Base-by-base conservation (phyloP, 2,888 invertebrate genomes). In the Temnothorax rugatulus region DNA sequence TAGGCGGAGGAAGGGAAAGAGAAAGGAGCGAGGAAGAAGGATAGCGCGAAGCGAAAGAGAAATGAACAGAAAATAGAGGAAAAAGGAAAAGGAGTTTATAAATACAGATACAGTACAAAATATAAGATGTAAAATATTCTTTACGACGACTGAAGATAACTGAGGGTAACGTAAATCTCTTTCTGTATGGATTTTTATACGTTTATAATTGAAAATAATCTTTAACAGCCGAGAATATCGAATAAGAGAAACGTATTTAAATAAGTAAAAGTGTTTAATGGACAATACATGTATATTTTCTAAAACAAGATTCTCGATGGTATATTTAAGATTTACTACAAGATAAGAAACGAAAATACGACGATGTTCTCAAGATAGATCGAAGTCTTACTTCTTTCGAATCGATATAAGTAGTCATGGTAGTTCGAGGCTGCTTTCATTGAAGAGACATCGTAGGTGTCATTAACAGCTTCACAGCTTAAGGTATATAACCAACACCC, bases 141-240 rank as follows among this genome's bases (percentile, higher is more conserved):
- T 88, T 89, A 86, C 89, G 90, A 92, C 92, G 93, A 93, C 91
- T 90, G 90, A 92, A 92, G 91, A 92, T 83, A 88, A 77, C 87
- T 54, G 21, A 52, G 18, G n/a, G 11, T 44, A 52, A 47, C 5
- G 7, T 93, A 93, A 93, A 92, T 93, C 89, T 29, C 29, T 29
- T 29, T 29, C 29, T 91, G 47, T 66, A 18, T 29, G 1, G 9
- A 18, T 50, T 34, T 69, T 69, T 47, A 29, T 21, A 68, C 1
- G 2, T 68, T 69, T 7, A 34, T 34, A 69, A 50, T n/a, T 8
- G 8, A 93, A 68, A 92, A 93, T 94, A 93, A 93, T 93, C 91
- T 93, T 93, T 90, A 89, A 86, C 86, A 34, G 4, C 9, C 21
- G 3, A 25, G 18, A 25, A 66, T 66, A 47, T 66, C 4, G 18